These are phyloP conservation scores for Melanotaenia nigrans DNA, from an alignment of 2,797 vertebrate species.

Conservation along the genomic window DNA sequence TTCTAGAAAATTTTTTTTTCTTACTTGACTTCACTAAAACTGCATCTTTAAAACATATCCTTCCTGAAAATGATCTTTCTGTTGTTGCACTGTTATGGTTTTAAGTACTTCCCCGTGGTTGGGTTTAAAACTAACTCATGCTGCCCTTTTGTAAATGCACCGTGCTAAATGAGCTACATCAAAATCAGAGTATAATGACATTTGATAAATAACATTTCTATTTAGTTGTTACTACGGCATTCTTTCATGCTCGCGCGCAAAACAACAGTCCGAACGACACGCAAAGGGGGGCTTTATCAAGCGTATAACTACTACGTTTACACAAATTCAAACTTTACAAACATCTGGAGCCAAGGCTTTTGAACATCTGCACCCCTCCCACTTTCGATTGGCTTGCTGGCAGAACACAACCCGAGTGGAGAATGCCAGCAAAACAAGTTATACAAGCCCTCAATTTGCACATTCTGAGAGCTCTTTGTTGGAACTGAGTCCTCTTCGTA, in stretches of 20 bases:
- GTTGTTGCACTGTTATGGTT: conserved; percentile 8
- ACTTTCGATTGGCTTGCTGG: conserved; percentile 80
- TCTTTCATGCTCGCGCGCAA: no score
- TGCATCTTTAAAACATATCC: background rate
- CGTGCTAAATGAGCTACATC: background rate
- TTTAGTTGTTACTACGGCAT: background rate
- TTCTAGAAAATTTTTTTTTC: background rate
- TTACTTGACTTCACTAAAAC: background rate
- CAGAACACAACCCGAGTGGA: conserved; percentile 68
- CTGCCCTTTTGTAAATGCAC: background rate
- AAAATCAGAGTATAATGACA: background rate
- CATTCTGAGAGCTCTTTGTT: conserved; percentile 19
- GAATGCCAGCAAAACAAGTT: conserved; percentile 84
- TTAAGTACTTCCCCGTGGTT: background rate
- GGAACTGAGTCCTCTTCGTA: background rate
- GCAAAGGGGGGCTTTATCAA: conserved; percentile 22
- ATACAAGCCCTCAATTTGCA: conserved; percentile 73
- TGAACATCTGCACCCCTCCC: conserved; percentile 84
- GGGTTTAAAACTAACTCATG: conserved; percentile 10
- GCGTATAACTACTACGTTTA: conserved; percentile 37
- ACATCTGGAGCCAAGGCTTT: conserved; percentile 81
- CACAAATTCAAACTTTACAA: conserved; percentile 56
- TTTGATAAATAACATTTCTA: background rate
- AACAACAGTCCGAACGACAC: background rate
- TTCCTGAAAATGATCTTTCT: background rate